These are phyloP conservation scores for Drosophila nasuta DNA, from an alignment of 1,140 invertebrate genomes.

Conservation along the genomic window DNA sequence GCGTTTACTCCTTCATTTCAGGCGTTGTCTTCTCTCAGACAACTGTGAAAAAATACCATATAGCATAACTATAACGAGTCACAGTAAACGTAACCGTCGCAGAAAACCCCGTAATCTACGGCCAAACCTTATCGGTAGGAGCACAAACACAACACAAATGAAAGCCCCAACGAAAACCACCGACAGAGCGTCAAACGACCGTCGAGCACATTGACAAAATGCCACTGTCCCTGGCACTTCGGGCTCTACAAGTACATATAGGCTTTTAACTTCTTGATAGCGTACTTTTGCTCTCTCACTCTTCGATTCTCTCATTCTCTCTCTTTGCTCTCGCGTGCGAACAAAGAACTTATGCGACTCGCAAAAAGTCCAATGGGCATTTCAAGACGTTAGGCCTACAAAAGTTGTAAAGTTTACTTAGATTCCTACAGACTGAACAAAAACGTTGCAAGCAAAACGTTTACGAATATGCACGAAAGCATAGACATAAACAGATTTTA, in stretches of 20 bases:
- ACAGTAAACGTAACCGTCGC: too few species aligned
- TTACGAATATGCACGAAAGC: too few species aligned
- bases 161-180: conserved; percentile 3
- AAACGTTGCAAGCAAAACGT: too few species aligned
- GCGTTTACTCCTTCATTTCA: conserved; percentile 53
- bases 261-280: conserved; percentile 42
- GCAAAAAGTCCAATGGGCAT: conserved; percentile 4
- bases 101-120: conserved; percentile 16
- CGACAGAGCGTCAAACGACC: conserved; percentile 23
- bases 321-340: not conserved
- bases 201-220: conserved; percentile 29
- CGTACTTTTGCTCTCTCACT: conserved; percentile 7
- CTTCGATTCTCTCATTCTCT: not conserved
- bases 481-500: too few species aligned
- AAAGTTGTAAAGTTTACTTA: too few species aligned
- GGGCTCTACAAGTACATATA: conserved; percentile 24
- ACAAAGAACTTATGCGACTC: conserved; percentile 8
- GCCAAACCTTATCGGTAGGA: conserved; percentile 23
- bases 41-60: conserved; percentile 1
- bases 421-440: too few species aligned
- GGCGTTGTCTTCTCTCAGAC: conserved; percentile 11
- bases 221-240: conserved; percentile 26
- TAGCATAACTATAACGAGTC: not conserved
- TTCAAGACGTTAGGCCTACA: not conserved
- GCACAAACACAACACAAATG: not conserved